phyloP scores from a whole-genome alignment of 1,140 invertebrate genomes.

The Musca vetustissima region DNA sequence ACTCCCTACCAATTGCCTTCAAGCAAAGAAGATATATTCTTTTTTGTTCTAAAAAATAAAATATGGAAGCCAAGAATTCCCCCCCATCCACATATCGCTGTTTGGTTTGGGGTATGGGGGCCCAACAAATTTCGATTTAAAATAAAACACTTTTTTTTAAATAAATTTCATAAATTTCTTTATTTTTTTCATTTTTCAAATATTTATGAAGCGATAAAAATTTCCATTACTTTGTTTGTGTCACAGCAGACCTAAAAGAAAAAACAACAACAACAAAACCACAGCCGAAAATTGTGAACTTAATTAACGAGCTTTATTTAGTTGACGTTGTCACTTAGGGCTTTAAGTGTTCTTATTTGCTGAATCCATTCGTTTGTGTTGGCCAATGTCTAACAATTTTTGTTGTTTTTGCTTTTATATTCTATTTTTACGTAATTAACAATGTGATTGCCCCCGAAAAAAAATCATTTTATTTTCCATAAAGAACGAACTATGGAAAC shows the following conservation, averaged over 20 bases:
- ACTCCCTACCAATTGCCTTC: neutral
- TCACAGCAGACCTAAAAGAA: too few species aligned
- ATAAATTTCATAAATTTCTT: neutral
- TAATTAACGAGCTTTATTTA: constrained; percentile 18
- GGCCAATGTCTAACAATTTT: too few species aligned
- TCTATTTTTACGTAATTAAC: too few species aligned
- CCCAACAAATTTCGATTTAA: neutral
- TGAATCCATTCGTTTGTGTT: too few species aligned
- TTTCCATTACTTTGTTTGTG: constrained; percentile 3
- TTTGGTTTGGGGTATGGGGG: neutral
- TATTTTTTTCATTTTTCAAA: neutral
- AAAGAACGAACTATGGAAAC: too few species aligned
- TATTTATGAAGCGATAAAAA: constrained; percentile 18
- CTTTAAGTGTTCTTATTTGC: too few species aligned
- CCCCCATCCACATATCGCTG: too few species aligned
- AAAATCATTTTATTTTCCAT: neutral
- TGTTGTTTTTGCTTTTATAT: too few species aligned
- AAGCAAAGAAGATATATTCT: neutral
- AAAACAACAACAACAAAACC: too few species aligned
- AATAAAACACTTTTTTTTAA: constrained; percentile 1
- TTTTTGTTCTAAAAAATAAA: too few species aligned
- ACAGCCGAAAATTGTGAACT: too few species aligned
- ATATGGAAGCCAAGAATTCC: neutral
- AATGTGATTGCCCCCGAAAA: neutral
- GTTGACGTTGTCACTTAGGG: neutral